Conservation (phyloP, 2,797 vertebrate species). For the Pelodytes ibericus region DNA sequence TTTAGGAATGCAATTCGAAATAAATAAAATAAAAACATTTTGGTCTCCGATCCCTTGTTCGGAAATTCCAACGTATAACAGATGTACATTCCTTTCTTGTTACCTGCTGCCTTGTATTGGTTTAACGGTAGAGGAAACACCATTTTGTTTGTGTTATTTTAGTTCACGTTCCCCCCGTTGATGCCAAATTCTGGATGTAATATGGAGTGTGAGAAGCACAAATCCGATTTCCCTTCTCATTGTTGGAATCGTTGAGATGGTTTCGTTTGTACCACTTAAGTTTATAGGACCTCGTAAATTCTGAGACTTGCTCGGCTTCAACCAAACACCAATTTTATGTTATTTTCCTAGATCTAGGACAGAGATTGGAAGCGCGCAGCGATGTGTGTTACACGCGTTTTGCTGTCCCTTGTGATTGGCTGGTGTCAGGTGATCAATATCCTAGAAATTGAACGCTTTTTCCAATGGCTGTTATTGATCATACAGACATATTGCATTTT, state of each 20-base stretch:
- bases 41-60: neutral
- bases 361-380: slow-evolving; percentile 29
- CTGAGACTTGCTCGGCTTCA: slow-evolving; percentile 34
- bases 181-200: slow-evolving; percentile 22
- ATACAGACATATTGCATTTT: neutral
- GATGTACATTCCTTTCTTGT: neutral
- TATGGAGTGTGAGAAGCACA: slow-evolving; percentile 22
- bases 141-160: slow-evolving; percentile 7
- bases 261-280: slow-evolving; percentile 37
- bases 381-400: neutral
- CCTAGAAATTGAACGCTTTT: slow-evolving; percentile 4
- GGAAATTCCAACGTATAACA: neutral
- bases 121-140: slow-evolving; percentile 5
- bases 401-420: slow-evolving; percentile 28
- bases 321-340: slow-evolving; percentile 42
- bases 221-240: slow-evolving; percentile 22
- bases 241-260: slow-evolving; percentile 35
- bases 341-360: slow-evolving; percentile 26
- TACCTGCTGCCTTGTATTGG: neutral
- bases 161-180: neutral
- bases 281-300: slow-evolving; percentile 47
- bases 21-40: neutral
- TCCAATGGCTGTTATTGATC: neutral
- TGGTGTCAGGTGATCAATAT: slow-evolving; percentile 17
- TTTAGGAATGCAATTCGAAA: neutral